These are phyloP conservation scores for Pluvianellus socialis DNA, from an alignment of 2,113 vertebrate genomes.

Conservation along the genomic window DNA sequence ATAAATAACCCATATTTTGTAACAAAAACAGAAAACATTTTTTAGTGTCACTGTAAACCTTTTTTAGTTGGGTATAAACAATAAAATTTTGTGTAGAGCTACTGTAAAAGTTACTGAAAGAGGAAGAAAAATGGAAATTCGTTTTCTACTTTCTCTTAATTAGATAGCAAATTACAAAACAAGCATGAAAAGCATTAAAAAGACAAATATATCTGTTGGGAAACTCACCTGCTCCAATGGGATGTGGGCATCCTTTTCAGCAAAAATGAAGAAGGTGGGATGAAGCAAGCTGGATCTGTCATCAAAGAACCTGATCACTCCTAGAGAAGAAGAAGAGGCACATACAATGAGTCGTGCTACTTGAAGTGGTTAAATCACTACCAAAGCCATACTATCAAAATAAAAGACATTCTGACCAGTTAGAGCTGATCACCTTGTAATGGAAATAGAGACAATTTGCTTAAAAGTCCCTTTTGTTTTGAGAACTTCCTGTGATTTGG, in stretches of 20 bases:
- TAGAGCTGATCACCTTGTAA: background rate
- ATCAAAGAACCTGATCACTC: constrained; percentile 78
- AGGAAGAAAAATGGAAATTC: background rate
- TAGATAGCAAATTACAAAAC: background rate
- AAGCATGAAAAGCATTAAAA: background rate
- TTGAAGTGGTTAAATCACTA: background rate
- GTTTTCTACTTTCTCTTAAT: background rate
- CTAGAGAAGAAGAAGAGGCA: constrained; percentile 61
- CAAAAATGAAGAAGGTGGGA: constrained; percentile 92
- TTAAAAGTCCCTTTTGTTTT: background rate
- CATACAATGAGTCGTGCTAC: background rate
- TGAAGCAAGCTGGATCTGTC: constrained; percentile 77
- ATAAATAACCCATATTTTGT: background rate
- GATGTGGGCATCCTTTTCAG: constrained; percentile 80
- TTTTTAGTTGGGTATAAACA: background rate
- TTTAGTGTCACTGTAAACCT: background rate
- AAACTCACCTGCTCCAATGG: constrained; percentile 83
- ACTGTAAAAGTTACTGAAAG: background rate
- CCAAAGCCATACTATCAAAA: background rate
- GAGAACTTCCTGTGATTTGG: background rate
- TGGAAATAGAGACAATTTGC: background rate
- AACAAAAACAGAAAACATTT: background rate
- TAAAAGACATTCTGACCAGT: background rate
- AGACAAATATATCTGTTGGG: background rate
- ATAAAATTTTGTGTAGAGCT: background rate